Evolutionary conservation across 2,888 invertebrate species (phyloP).

Genomic region (Drosophila austrosaltans): DNA sequence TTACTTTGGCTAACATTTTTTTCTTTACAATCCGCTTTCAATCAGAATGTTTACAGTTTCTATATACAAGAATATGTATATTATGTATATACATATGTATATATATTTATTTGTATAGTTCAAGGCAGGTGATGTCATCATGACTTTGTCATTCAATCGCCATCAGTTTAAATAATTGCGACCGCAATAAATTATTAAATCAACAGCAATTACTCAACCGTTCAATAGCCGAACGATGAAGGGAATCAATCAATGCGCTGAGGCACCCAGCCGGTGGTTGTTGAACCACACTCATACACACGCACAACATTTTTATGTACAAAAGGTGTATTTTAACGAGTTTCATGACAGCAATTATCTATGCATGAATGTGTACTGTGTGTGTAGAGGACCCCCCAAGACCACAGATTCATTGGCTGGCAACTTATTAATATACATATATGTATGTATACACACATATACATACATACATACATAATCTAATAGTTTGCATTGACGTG

Average conservation of each 20-base stretch:
- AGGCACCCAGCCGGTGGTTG: neutral
- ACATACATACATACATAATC: conserved; percentile 20
- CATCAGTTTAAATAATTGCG: conserved; percentile 66
- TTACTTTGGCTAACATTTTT: conserved; percentile 22
- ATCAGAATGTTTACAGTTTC: conserved; percentile 35
- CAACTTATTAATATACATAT: conserved; percentile 59
- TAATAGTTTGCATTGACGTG: conserved; percentile 54
- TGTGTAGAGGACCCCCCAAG: neutral
- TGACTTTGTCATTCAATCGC: conserved; percentile 43
- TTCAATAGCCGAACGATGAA: conserved; percentile 49
- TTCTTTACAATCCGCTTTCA: conserved; percentile 6
- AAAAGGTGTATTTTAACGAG: conserved; percentile 56
- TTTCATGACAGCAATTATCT: conserved; percentile 73
- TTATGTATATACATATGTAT: neutral
- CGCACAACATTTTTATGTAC: conserved; percentile 4
- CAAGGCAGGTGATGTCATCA: conserved; percentile 33
- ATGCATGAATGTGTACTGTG: conserved; percentile 17
- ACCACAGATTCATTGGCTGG: conserved; percentile 3
- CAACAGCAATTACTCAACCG: conserved; percentile 71
- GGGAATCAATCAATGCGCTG: conserved; percentile 66
- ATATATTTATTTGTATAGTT: neutral
- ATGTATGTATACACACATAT: no score
- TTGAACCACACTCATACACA: neutral
- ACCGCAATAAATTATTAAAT: conserved; percentile 74
- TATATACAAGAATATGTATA: conserved; percentile 14